Evolutionary conservation across 2,888 invertebrate genomes (phyloP).

Genomic region (Meteorus colon): DNA sequence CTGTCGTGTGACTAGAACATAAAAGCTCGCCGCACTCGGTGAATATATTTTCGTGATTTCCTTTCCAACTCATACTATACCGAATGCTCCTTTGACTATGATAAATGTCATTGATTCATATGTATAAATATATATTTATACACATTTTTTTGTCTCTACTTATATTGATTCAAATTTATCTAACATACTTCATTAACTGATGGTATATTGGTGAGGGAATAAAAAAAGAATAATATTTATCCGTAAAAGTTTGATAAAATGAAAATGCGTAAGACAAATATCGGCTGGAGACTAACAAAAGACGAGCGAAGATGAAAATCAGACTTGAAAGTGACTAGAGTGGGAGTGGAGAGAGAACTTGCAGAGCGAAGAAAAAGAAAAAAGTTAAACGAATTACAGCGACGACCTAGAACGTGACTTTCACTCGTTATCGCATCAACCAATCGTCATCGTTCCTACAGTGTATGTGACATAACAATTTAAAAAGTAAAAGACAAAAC

Average conservation of each 20-base stretch:
- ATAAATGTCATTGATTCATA: conserved; percentile 4
- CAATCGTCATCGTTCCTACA: conserved; percentile 25
- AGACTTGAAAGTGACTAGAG: conserved; percentile 10
- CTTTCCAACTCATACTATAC: background rate
- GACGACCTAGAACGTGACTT: conserved; percentile 48
- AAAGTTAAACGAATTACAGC: conserved; percentile 43
- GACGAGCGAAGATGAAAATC: background rate
- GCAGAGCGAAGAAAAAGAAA: background rate
- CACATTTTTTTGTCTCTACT: background rate
- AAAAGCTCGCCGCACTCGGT: conserved; percentile 7
- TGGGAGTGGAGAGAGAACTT: conserved; percentile 9
- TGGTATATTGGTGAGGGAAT: background rate
- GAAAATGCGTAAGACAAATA: conserved; percentile 9
- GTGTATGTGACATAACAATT: background rate
- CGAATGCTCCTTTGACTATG: conserved; percentile 13
- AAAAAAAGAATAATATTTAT: background rate
- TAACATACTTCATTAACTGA: background rate
- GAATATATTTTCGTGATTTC: conserved; percentile 11
- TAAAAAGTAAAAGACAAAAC: background rate
- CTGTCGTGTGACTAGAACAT: conserved; percentile 31
- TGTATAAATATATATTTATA: background rate
- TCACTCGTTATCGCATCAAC: conserved; percentile 32
- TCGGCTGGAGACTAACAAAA: background rate
- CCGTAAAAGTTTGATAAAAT: background rate
- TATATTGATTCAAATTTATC: background rate